A percentile compares a stretch with the other conserved stretches of the same genome.
Conservation (phyloP, 2,797 vertebrate genomes). For the Hippocampus kuda region DNA sequence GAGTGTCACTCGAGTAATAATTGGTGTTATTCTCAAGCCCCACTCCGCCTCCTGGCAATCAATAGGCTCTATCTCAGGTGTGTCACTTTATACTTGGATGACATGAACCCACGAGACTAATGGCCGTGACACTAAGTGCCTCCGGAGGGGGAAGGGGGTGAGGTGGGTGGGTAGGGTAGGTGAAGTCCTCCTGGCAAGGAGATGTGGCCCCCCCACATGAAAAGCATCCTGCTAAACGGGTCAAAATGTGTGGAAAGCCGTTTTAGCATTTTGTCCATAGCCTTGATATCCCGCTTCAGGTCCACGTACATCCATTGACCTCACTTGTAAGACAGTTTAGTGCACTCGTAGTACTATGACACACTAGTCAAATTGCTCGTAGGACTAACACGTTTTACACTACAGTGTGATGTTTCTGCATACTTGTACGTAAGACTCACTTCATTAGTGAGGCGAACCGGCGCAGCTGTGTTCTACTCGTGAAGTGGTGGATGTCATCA, state of each 20-base stretch:
- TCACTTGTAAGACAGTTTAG: too few relatives aligned
- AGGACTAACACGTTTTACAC: too few relatives aligned
- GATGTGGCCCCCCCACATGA: slow-evolving; percentile 40
- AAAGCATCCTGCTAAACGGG: neutral
- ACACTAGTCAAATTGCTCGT: too few relatives aligned
- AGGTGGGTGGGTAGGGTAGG: slow-evolving; percentile 21
- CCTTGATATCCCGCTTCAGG: neutral
- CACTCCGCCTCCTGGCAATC: slow-evolving; percentile 39
- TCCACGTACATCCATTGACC: neutral
- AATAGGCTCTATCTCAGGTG: slow-evolving; percentile 65
- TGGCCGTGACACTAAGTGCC: slow-evolving; percentile 73
- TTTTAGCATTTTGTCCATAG: neutral
- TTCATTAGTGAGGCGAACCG: too few relatives aligned
- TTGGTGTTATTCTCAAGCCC: slow-evolving; percentile 47
- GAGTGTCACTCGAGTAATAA: slow-evolving; percentile 52
- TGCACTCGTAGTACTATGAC: too few relatives aligned
- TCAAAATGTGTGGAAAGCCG: neutral
- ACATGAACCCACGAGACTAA: slow-evolving; percentile 13
- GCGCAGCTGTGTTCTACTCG: too few relatives aligned
- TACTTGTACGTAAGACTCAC: too few relatives aligned
- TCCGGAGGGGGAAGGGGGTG: slow-evolving; percentile 32
- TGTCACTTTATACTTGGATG: slow-evolving; percentile 57
- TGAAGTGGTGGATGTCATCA: too few relatives aligned
- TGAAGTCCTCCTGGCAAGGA: slow-evolving; percentile 49
- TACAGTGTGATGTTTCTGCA: too few relatives aligned